A percentile compares a stretch with the other conserved stretches of the same genome.
Conservation (phyloP, 2,888 invertebrate species). For the Lithophane leautieri region DNA sequence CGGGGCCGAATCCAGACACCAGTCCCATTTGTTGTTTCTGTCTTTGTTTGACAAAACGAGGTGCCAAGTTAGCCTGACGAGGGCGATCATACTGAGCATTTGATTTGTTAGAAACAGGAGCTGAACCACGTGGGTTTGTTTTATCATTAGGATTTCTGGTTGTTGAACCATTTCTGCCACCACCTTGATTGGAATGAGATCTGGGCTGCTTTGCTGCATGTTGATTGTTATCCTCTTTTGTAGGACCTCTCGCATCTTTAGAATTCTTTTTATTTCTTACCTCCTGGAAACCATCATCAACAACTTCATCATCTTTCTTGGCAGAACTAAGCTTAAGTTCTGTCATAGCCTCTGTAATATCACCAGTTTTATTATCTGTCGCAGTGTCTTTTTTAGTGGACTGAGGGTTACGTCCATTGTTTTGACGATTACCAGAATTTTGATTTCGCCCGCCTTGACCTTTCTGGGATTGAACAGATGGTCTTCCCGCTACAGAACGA, state of each 20-base stretch:
- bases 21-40: conserved; percentile 89
- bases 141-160: conserved; percentile 85
- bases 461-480: conserved; percentile 77
- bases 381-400: conserved; percentile 78
- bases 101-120: conserved; percentile 80
- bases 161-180: conserved; percentile 85
- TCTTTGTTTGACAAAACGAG: conserved; percentile 94
- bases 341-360: conserved; percentile 84
- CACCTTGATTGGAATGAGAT: conserved; percentile 87
- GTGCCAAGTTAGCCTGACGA: conserved; percentile 92
- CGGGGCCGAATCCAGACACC: conserved; percentile 85
- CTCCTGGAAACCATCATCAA: conserved; percentile 95
- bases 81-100: conserved; percentile 87
- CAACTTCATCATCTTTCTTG: conserved; percentile 88
- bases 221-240: conserved; percentile 81
- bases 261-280: conserved; percentile 95
- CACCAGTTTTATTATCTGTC: conserved; percentile 81
- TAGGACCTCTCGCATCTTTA: conserved; percentile 89
- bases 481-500: conserved; percentile 79
- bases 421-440: conserved; percentile 80
- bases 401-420: conserved; percentile 78
- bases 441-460: conserved; percentile 82
- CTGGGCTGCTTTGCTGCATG: conserved; percentile 81
- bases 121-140: conserved; percentile 79
- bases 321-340: conserved; percentile 81